These are phyloP conservation scores for Sympetrum striolatum DNA, from an alignment of 2,888 invertebrate species.

Conservation along the genomic window DNA sequence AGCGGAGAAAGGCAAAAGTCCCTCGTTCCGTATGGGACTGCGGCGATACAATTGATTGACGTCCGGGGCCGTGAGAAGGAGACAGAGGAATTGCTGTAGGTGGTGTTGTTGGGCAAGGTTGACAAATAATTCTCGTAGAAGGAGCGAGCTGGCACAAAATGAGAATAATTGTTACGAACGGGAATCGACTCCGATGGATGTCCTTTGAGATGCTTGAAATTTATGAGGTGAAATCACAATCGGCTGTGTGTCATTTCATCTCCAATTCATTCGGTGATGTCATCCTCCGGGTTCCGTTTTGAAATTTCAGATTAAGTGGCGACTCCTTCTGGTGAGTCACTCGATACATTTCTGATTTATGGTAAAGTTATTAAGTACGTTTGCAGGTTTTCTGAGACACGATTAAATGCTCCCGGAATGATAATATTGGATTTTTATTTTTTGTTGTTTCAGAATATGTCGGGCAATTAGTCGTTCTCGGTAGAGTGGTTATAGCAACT, in stretches of 20 bases:
- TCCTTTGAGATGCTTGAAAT: neutral
- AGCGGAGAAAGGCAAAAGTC: neutral
- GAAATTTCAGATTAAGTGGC: neutral
- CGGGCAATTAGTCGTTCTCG: too few species aligned
- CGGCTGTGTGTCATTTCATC: neutral
- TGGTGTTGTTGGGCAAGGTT: neutral
- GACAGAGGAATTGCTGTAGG: neutral
- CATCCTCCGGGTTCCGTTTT: neutral
- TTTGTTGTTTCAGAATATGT: too few species aligned
- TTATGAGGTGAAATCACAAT: neutral
- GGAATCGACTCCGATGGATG: neutral
- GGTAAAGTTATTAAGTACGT: too few species aligned
- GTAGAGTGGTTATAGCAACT: too few species aligned
- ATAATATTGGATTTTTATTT: too few species aligned
- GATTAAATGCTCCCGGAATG: too few species aligned
- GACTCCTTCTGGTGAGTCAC: too few species aligned
- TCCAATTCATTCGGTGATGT: neutral
- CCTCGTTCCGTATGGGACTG: neutral
- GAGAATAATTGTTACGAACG: conserved; percentile 3
- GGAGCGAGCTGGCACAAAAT: neutral
- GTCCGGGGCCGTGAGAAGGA: neutral
- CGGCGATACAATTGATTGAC: neutral
- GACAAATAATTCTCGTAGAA: conserved; percentile 1
- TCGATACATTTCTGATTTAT: too few species aligned
- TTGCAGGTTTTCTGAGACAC: too few species aligned